Base-by-base conservation (phyloP, 2,113 vertebrate species). In the Naja naja region DNA sequence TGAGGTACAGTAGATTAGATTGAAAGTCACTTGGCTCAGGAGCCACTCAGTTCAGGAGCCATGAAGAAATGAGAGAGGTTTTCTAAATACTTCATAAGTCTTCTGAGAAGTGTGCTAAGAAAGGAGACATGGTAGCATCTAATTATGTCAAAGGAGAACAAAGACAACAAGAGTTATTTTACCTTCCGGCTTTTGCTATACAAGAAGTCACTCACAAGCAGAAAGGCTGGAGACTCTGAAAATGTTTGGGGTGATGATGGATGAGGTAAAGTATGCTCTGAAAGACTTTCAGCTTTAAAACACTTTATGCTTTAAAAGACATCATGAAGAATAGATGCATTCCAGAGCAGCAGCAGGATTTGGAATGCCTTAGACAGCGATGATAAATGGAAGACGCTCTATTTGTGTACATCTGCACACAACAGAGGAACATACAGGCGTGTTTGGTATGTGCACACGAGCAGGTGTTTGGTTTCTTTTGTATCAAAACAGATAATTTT, bases 251-350 rank as follows among this genome's bases (percentile, higher is more conserved):
- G 94, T 55, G 94, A 96, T 97, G 98, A 97, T 96, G 94, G 96
- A 96, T 97, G 96, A 95, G 93, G 95, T 94, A 95, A 97, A 97
- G 95, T 97, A 97, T 96, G 96, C 95, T 94, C 94, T 94, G 94
- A 97, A 97, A 97, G 96, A 96, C 97, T 98, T 97, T 56, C 94
- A 88, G 94, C 96, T 97, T 97, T 96, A 96, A 96, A 96, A 97
- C 92, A 90, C 95, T 87, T 93, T 95, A 96, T 94, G 95, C 97
- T 97, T 97, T 94, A 94, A 97, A 98, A 97, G 96, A 97, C 97
- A 95, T 96, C 90, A 92, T 96, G 97, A 97, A 95, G 93, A 97
- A 97, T 96, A 96, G 92, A 92, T 86, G 91, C 97, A 97, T 98
- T 98, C 97, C 98, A 97, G 95, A 95, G 95, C 93, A 95, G 95